phyloP scores from a whole-genome alignment of 2,797 vertebrate species.

The Sarcophilus harrisii region DNA sequence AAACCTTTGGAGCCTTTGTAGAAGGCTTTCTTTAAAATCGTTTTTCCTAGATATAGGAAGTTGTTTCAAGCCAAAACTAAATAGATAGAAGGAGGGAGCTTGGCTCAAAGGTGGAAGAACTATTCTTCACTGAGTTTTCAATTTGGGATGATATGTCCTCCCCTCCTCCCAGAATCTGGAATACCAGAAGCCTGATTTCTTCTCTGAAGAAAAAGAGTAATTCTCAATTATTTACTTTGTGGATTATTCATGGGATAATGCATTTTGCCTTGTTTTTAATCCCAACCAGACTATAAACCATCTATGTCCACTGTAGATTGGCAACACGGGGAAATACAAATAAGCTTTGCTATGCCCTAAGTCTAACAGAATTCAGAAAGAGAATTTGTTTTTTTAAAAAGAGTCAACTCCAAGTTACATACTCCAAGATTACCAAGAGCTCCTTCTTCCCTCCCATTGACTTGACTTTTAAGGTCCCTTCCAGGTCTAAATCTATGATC shows the following conservation, averaged over 20 bases:
- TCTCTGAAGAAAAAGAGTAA: neutral
- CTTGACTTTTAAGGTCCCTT: neutral
- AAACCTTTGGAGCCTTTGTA: neutral
- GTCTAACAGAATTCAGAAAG: neutral
- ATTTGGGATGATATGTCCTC: rapidly evolving
- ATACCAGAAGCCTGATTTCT: rapidly evolving
- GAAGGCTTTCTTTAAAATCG: neutral
- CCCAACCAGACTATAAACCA: neutral
- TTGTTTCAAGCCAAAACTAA: neutral
- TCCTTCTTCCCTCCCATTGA: neutral
- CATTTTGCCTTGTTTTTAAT: neutral
- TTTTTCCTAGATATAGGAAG: neutral
- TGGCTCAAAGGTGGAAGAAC: neutral
- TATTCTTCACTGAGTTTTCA: neutral
- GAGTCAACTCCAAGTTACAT: neutral
- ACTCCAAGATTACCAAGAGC: neutral
- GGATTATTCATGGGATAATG: neutral
- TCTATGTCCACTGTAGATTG: neutral
- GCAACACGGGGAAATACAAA: neutral
- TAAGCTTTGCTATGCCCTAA: neutral
- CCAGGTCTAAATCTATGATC: neutral
- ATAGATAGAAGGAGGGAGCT: neutral
- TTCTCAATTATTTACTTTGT: neutral
- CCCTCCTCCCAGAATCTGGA: rapidly evolving
- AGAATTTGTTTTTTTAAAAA: neutral